A percentile compares a stretch with the other conserved stretches of the same genome.
These are phyloP conservation scores for Aurelia aurita DNA, from an alignment of 30 jellyfish, hydroid and myxozoan species.

Conservation along the genomic window DNA sequence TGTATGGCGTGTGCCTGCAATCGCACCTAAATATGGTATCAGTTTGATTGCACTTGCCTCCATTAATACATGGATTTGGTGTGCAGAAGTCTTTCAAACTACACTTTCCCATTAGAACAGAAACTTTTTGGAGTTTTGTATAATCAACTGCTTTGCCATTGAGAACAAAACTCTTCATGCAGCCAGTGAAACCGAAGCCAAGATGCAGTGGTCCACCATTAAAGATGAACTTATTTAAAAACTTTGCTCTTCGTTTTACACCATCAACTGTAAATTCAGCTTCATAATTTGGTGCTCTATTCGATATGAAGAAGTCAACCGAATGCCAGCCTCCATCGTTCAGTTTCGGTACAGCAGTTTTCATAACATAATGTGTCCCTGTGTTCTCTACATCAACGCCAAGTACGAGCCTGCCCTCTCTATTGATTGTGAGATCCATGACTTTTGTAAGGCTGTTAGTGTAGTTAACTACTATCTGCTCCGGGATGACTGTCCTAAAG, in stretches of 20 bases:
- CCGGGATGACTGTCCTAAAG: conserved; percentile 88
- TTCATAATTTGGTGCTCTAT: conserved; percentile 78
- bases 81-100: conserved; percentile 93
- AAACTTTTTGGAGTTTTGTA: conserved; percentile 61
- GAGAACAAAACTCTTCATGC: conserved; percentile 93
- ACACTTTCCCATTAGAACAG: conserved; percentile 81
- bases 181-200: conserved; percentile 99
- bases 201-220: conserved; percentile 91
- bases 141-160: conserved; percentile 75
- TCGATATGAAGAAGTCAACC: conserved; percentile 79
- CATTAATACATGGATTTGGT: conserved; percentile 98
- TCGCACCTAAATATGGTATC: conserved; percentile 89
- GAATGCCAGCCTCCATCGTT: conserved; percentile 98
- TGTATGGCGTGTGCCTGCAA: conserved; percentile 92
- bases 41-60: conserved; percentile 98
- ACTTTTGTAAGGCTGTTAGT: conserved; percentile 71
- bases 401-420: conserved; percentile 87
- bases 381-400: conserved; percentile 75
- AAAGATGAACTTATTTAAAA: conserved; percentile 64
- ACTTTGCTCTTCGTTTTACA: conserved; percentile 80
- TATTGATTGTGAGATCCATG: conserved; percentile 69
- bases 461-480: conserved; percentile 80
- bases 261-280: conserved; percentile 95
- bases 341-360: conserved; percentile 74
- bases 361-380: conserved; percentile 75